Conservation (phyloP, 2,888 invertebrate genomes). For the Lycia hirtaria region DNA sequence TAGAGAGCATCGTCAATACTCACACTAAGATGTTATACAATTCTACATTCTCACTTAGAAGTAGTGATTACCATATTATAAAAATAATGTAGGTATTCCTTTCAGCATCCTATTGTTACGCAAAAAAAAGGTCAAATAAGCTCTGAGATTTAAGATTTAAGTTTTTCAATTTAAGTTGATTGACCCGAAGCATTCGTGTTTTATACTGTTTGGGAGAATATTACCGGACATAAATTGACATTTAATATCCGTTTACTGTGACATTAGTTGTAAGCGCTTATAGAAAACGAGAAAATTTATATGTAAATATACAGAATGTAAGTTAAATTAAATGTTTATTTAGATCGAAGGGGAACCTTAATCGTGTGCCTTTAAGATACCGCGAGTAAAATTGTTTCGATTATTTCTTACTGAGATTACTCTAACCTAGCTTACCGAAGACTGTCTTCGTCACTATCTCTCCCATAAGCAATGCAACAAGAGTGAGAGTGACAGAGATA, state of each 20-base stretch:
- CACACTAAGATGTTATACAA: too few species aligned
- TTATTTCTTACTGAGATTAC: slow-evolving; percentile 2
- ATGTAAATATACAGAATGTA: slow-evolving; percentile 50
- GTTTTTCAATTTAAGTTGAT: too few species aligned
- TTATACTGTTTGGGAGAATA: too few species aligned
- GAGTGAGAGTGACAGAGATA: not conserved
- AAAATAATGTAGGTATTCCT: too few species aligned
- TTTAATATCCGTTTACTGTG: slow-evolving; percentile 10
- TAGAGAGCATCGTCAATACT: too few species aligned
- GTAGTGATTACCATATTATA: too few species aligned
- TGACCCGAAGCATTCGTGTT: too few species aligned
- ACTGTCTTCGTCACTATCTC: not conserved
- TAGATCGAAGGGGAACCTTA: slow-evolving; percentile 48
- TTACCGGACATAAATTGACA: too few species aligned
- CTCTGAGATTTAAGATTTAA: too few species aligned
- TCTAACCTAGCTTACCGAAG: not conserved
- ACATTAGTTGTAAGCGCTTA: slow-evolving; percentile 16
- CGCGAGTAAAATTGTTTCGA: slow-evolving; percentile 42
- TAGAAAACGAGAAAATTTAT: slow-evolving; percentile 35
- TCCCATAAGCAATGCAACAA: not conserved
- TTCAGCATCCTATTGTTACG: too few species aligned
- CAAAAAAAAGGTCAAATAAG: too few species aligned
- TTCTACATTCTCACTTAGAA: too few species aligned
- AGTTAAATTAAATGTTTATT: slow-evolving; percentile 39
- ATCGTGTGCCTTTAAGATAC: slow-evolving; percentile 57